Evolutionary conservation across 1,140 invertebrate species (phyloP).

Genomic region (Asbolus verrucosus): DNA sequence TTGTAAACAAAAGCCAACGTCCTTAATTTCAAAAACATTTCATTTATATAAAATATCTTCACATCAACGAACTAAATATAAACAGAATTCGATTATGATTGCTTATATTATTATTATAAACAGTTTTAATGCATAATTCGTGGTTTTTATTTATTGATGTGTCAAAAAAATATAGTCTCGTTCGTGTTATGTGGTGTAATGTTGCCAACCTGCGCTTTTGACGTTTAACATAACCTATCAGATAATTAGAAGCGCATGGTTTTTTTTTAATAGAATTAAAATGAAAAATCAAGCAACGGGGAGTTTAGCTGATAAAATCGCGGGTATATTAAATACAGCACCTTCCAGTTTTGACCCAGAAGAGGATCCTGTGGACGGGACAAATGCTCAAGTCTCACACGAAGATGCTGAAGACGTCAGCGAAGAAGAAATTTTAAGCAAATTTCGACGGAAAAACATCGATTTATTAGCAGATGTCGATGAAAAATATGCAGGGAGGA

Average conservation of each 20-base stretch:
- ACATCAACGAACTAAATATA: no score
- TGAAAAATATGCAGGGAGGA: slow-evolving; percentile 79
- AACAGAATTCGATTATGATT: no score
- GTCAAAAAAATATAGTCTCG: no score
- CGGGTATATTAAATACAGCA: slow-evolving; percentile 69
- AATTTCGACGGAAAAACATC: slow-evolving; percentile 74
- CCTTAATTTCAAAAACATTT: no score
- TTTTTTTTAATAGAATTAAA: slow-evolving; percentile 32
- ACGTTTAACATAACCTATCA: background rate
- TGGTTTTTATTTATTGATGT: no score
- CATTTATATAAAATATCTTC: no score
- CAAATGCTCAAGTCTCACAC: slow-evolving; percentile 65
- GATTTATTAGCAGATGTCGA: slow-evolving; percentile 76
- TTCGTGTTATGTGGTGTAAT: no score
- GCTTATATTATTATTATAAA: no score
- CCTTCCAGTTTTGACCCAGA: slow-evolving; percentile 69
- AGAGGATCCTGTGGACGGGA: slow-evolving; percentile 68
- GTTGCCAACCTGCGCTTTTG: no score
- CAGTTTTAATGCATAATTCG: no score
- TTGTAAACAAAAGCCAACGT: no score
- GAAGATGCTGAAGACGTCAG: slow-evolving; percentile 65
- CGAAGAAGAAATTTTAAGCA: slow-evolving; percentile 68
- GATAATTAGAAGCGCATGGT: no score
- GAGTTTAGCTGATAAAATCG: slow-evolving; percentile 72
- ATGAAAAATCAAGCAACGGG: slow-evolving; percentile 44